Base-by-base conservation (phyloP, 1,140 invertebrate genomes). In the Rhagoletis zephyria region DNA sequence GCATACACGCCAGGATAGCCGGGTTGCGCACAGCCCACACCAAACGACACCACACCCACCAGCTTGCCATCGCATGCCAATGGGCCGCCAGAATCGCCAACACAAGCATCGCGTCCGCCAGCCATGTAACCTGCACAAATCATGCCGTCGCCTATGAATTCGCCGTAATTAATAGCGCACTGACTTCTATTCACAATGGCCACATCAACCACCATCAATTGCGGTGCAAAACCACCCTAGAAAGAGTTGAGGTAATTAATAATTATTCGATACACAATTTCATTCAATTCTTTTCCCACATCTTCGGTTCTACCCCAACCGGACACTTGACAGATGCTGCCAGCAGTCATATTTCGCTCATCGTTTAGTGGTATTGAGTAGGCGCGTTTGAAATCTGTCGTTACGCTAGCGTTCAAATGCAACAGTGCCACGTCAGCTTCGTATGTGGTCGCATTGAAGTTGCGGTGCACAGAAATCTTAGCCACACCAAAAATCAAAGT, bases 1-100 rank as follows among this genome's bases (percentile, higher is more conserved):
- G 96, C 95, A 90, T 96, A 96, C 30, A 96, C 94, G 3, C 95
- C 95, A 3, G 95, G 95, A 88, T 91, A 93, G 0, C 92, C 90
- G 0, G 93, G 89, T 56, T 90, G 81, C 0, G 93, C 95, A 89
- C 96, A 96, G 0, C 94, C 94, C 19, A 92, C 90, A n/a, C 95
- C 95, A 93, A 94, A 95, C n/a, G 94, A 94, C 2, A 94, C 93
- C 1, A 95, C 89, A 0, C 95, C 95, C 2, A 90, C 90, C 51
- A 95, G 88, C 40, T 90, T 56, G 19, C 88, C 81, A 30, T 87
- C 67, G 59, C 90, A 91, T 16, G 88, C 88, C 85, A 93, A 30
- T 4, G 91, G 91, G 42, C 92, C 90, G 7, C 92, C 92, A 14
- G 92, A 92, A 67, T 92, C 91, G 14, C 92, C 93, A 85, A 91